A percentile compares a stretch with the other conserved stretches of the same genome.
These are phyloP conservation scores for Sarcophaga carnaria DNA, from an alignment of 2,888 invertebrate genomes.

Conservation along the genomic window DNA sequence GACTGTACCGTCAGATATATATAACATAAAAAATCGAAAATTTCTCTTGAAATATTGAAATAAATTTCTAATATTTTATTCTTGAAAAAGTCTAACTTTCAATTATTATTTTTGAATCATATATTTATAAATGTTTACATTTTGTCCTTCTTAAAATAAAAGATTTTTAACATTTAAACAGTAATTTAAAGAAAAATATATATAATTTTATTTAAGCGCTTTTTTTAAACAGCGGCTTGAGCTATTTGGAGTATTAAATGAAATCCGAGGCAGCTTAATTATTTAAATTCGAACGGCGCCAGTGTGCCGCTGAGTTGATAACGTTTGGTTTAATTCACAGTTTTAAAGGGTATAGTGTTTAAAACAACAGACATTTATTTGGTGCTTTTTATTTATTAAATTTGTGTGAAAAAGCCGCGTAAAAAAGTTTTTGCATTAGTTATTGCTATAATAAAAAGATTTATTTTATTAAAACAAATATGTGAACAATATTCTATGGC, in stretches of 20 bases:
- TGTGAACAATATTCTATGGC: not conserved
- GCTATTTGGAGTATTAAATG: no score
- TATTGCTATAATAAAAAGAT: no score
- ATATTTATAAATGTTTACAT: not conserved
- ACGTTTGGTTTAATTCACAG: not conserved
- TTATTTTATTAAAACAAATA: not conserved
- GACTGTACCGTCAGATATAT: no score
- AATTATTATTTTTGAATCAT: no score
- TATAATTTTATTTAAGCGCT: not conserved
- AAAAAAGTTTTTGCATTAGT: no score
- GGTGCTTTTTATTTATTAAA: not conserved
- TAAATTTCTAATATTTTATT: no score
- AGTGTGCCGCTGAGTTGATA: not conserved
- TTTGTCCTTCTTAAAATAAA: not conserved
- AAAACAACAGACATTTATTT: not conserved
- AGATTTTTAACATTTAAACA: not conserved
- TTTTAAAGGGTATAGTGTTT: not conserved
- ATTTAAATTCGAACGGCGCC: not conserved
- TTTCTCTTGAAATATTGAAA: no score
- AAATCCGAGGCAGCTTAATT: not conserved
- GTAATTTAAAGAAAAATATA: not conserved
- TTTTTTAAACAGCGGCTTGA: not conserved
- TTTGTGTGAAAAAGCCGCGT: not conserved
- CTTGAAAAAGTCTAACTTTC: no score
- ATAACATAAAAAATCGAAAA: no score